Percentiles rank a stretch among this genome's conserved stretches.
phyloP scores from a whole-genome alignment of 2,113 vertebrate species.

The Macquaria australasica region DNA sequence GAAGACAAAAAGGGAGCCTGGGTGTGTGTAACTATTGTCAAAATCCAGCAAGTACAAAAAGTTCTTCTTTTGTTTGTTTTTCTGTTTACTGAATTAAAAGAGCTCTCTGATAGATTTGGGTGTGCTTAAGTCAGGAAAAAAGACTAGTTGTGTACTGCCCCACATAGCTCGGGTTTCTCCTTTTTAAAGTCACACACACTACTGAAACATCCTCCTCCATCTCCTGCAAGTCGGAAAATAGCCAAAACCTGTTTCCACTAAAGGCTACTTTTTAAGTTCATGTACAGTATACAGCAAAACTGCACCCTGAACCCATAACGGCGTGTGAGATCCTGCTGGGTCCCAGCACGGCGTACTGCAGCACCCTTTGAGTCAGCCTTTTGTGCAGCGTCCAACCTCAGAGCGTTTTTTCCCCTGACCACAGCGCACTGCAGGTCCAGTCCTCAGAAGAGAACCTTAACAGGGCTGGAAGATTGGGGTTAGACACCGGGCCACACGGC shows the following conservation, averaged over 20 bases:
- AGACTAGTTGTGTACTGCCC: conserved; percentile 5
- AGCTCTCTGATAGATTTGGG: conserved; percentile 29
- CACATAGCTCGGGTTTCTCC: conserved; percentile 18
- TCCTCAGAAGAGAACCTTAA: conserved; percentile 32
- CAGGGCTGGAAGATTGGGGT: conserved; percentile 63
- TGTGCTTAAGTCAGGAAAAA: neutral
- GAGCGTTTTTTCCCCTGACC: conserved; percentile 35
- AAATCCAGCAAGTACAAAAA: conserved; percentile 2
- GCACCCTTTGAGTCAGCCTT: conserved; percentile 31
- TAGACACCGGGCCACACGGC: conserved; percentile 40
- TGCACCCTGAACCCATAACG: conserved; percentile 36
- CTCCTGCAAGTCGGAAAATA: neutral
- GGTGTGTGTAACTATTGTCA: neutral
- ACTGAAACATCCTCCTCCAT: conserved; percentile 20
- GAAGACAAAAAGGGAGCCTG: neutral
- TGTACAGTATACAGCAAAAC: neutral
- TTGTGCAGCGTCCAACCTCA: conserved; percentile 50
- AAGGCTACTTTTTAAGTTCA: conserved; percentile 29
- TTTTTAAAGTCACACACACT: conserved; percentile 1
- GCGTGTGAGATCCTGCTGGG: neutral
- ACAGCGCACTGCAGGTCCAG: conserved; percentile 11
- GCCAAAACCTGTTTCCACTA: neutral
- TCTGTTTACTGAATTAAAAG: conserved; percentile 8
- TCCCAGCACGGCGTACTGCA: neutral
- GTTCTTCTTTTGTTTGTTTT: neutral